Evolutionary conservation across 2,113 vertebrate genomes (phyloP), one percentile per base, ranked within the genome.

Genomic region (Polypterus bichir): DNA sequence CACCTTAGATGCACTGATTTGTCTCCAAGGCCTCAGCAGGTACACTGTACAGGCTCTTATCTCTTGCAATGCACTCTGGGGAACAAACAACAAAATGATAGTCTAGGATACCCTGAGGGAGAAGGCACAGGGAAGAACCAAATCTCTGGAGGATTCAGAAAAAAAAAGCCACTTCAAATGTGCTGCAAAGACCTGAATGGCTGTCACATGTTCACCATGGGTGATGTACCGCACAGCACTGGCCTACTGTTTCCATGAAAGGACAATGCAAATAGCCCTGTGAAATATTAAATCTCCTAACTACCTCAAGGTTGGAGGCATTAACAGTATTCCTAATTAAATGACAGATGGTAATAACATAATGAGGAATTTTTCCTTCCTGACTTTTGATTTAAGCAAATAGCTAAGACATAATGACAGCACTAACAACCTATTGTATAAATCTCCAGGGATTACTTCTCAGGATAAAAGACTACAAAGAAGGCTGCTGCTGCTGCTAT

Each of bases 91-190:
- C 77, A 77, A 77, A 79, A 85, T 85, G 82, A 86, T 78, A 79
- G 83, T 83, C 80, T 79, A 80, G 81, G 85, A 83, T 77, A 80
- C 83, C 86, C 85, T 78, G 77, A 82, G 81, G 81, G 83, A 86
- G 71, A 77, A 81, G 80, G 86, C 79, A 79, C 81, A 79, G 74
- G 75, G 77, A 80, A 73, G 77, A 62, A 62, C 8, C 46, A 46
- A 62, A 54, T 54, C 52, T 53, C 44, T 52, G 11, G 49, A 62
- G 49, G 44, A 54, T 54, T 53, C 60, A 45, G 7, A 51, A 52
- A 46, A 8, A 8, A 62, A 53, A 62, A 49, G 6, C 7, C 8
- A 62, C 49, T 11, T 53, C 52, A 53, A 47, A 53, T 53, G n/a
- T 62, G 51, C 49, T 9, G 47, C 44, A 44, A 53, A 46, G 10